These are phyloP conservation scores for Perca fluviatilis DNA, from an alignment of 2,113 vertebrate genomes.

Conservation along the genomic window DNA sequence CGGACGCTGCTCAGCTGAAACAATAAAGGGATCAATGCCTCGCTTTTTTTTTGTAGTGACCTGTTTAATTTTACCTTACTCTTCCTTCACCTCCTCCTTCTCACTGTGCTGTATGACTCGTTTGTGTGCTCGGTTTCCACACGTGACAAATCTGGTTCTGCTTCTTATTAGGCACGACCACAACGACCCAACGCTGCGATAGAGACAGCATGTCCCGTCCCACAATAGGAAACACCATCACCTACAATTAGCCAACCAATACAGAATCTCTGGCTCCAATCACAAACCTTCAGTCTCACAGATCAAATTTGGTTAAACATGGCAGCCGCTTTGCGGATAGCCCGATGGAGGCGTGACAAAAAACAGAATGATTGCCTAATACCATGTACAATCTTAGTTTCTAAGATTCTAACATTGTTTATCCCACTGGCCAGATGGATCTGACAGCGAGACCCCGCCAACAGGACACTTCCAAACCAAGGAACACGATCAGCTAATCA, in stretches of 20 bases:
- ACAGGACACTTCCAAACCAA: conserved; percentile 18
- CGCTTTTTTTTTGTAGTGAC: conserved; percentile 42
- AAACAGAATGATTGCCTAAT: conserved; percentile 30
- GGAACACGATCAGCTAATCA: conserved; percentile 19
- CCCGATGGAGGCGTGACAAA: conserved; percentile 37
- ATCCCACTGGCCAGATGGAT: neutral
- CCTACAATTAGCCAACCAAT: conserved; percentile 75
- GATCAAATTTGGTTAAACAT: conserved; percentile 71
- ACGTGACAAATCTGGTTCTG: conserved; percentile 77
- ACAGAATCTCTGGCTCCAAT: conserved; percentile 61
- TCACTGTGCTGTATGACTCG: conserved; percentile 53
- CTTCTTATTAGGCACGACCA: conserved; percentile 77
- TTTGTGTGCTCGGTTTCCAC: conserved; percentile 54
- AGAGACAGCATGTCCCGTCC: conserved; percentile 65
- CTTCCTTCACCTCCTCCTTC: conserved; percentile 10
- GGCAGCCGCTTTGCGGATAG: conserved; percentile 30
- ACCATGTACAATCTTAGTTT: neutral
- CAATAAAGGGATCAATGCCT: conserved; percentile 74
- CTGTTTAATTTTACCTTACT: conserved; percentile 53
- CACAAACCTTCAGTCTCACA: conserved; percentile 32
- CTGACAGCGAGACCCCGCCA: conserved; percentile 3
- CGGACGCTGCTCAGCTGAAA: conserved; percentile 75
- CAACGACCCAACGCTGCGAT: conserved; percentile 61
- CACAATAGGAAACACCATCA: conserved; percentile 76
- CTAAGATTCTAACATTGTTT: neutral